Evolutionary conservation across 2,888 invertebrate species (phyloP), one percentile per base, ranked within the genome.

Genomic region (Apantesis nais): DNA sequence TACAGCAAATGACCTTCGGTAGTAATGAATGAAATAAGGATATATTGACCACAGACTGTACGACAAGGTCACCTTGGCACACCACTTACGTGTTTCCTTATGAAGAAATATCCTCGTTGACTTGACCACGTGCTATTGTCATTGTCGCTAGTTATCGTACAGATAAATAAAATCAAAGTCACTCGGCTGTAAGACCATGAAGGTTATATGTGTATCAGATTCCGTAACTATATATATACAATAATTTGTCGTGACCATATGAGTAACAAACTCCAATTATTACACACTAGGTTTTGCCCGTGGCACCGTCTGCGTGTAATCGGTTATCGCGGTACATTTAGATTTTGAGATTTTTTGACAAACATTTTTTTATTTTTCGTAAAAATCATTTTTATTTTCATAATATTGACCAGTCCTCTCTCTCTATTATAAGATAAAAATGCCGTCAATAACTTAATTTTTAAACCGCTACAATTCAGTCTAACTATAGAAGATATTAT

Each of bases 11-110:
- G n/a, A n/a, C n/a, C n/a, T n/a, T n/a, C n/a, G n/a, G n/a, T 19
- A 52, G 22, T 52, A 11, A 52, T n/a, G 48, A 52, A 29, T 14
- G 22, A 34, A 37, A n/a, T 62, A 34, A 22, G 3, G 12, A 11
- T 39, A 14, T 63, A n/a, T 62, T 41, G 37, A 41, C 37, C 9
- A 41, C 29, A 41, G 39, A 25, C n/a, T 58, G 52, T 58, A 55
- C 16, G 22, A 37, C 2, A 55, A 66, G 25, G 55, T 55, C 16
- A 34, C 63, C 22, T 66, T n/a, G 37, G 34, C 66, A 37, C 55
- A 52, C 44, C 48, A 34, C 31, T 34, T 14, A 29, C 34, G 16
- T 48, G 16, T 52, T 65, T 65, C 65, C 65, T 65, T 48, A 52
- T 11, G 7, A 12, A 29, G 34, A 31, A n/a, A 29, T n/a, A 34